phyloP scores from a whole-genome alignment of 2,888 invertebrate species.

The Subacronicta megacephala region DNA sequence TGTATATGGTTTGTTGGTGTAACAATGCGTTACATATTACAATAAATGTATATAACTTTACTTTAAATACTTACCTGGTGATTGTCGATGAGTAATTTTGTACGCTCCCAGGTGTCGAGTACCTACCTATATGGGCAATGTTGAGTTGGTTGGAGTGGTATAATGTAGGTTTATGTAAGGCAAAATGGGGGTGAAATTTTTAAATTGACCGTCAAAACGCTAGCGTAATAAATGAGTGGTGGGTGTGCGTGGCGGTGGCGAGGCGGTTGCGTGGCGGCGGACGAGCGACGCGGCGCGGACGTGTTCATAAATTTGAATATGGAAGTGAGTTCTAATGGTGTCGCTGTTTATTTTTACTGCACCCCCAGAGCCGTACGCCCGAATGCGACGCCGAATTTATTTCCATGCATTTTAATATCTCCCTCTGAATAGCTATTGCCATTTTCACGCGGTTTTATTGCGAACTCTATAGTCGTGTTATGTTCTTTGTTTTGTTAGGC shows the following conservation, averaged over 20 bases:
- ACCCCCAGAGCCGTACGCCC: conserved; percentile 88
- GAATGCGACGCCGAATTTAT: conserved; percentile 91
- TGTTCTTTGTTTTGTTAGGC: conserved; percentile 81
- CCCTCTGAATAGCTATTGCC: conserved; percentile 89
- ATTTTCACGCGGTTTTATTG: conserved; percentile 89
- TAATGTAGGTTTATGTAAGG: conserved; percentile 56
- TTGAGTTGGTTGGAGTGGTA: conserved; percentile 39
- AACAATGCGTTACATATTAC: conserved; percentile 53
- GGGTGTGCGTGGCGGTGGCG: conserved; percentile 49
- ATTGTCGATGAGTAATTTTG: conserved; percentile 33
- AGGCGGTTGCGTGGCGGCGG: conserved; percentile 55
- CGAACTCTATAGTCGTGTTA: conserved; percentile 78
- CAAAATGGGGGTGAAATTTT: conserved; percentile 80
- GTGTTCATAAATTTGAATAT: conserved; percentile 90
- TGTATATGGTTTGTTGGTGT: conserved; percentile 52
- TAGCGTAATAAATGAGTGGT: conserved; percentile 76
- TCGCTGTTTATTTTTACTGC: conserved; percentile 90
- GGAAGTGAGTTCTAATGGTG: conserved; percentile 90
- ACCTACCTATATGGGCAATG: conserved; percentile 31
- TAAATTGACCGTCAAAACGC: conserved; percentile 84
- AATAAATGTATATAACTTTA: conserved; percentile 47
- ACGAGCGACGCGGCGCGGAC: conserved; percentile 71
- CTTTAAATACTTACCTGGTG: conserved; percentile 39
- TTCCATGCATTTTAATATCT: conserved; percentile 90
- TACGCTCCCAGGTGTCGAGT: conserved; percentile 47